Evolutionary conservation across 2,113 vertebrate genomes (phyloP).

Genomic region (Periophthalmus modestus): DNA sequence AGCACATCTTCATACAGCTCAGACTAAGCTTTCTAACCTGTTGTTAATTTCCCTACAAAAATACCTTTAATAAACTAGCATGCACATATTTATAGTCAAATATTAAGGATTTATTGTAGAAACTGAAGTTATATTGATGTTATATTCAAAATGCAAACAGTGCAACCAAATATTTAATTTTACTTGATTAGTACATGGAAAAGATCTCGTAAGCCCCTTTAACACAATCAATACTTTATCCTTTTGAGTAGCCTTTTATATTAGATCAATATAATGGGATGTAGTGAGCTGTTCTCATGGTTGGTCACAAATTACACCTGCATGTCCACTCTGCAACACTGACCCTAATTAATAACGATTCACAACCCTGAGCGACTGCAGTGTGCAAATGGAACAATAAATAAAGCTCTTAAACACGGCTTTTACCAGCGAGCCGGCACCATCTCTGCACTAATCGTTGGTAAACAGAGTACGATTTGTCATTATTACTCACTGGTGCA

Average conservation of each 20-base stretch:
- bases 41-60: too few relatives aligned
- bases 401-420: conserved; percentile 88
- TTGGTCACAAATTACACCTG: conserved; percentile 80
- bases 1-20: too few relatives aligned
- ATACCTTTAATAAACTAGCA: too few relatives aligned
- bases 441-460: conserved; percentile 94
- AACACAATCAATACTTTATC: neutral
- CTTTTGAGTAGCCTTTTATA: neutral
- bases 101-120: too few relatives aligned
- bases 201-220: too few relatives aligned
- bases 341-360: conserved; percentile 99
- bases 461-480: conserved; percentile 93
- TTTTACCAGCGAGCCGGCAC: conserved; percentile 97
- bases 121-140: too few relatives aligned
- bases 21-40: too few relatives aligned
- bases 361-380: conserved; percentile 68
- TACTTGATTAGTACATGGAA: too few relatives aligned
- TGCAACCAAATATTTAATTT: too few relatives aligned
- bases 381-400: conserved; percentile 99
- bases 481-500: conserved; percentile 87
- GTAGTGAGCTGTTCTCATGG: conserved; percentile 97
- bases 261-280: conserved; percentile 68
- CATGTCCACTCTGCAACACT: conserved; percentile 79
- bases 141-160: too few relatives aligned
- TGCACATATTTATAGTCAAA: too few relatives aligned